These are phyloP conservation scores for Amazona vittata DNA, from an alignment of 2,113 vertebrate species.

Conservation along the genomic window DNA sequence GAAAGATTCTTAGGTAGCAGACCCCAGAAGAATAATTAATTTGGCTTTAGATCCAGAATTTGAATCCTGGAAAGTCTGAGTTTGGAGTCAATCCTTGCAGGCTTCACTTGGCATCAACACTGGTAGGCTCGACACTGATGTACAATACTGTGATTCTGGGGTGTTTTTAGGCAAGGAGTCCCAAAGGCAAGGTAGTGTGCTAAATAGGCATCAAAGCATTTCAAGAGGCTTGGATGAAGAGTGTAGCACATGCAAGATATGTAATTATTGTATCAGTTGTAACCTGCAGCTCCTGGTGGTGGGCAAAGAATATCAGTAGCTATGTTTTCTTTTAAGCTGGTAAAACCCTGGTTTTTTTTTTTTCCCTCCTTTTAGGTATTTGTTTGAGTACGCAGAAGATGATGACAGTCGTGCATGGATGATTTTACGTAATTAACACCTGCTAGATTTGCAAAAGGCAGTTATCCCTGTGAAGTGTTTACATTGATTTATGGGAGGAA, in stretches of 20 bases:
- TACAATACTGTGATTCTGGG: neutral
- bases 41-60: neutral
- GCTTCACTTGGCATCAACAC: neutral
- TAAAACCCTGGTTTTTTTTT: neutral
- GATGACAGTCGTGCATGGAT: slow-evolving; percentile 66
- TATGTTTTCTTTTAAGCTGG: neutral
- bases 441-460: slow-evolving; percentile 63
- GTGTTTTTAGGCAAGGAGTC: neutral
- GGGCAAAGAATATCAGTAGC: neutral
- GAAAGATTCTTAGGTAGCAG: neutral
- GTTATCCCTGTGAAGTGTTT: slow-evolving; percentile 63
- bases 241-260: neutral
- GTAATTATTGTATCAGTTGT: neutral
- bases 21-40: neutral
- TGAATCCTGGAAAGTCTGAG: accelerated
- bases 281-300: neutral
- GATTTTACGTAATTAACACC: slow-evolving; percentile 57
- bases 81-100: neutral
- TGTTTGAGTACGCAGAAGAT: slow-evolving; percentile 53
- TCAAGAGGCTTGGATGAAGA: neutral
- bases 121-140: neutral
- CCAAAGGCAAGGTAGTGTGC: neutral
- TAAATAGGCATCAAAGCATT: neutral
- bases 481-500: slow-evolving; percentile 76
- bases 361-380: slow-evolving; percentile 44